Conservation (phyloP, 2,888 invertebrate genomes). For the Campopleginae sp. region DNA sequence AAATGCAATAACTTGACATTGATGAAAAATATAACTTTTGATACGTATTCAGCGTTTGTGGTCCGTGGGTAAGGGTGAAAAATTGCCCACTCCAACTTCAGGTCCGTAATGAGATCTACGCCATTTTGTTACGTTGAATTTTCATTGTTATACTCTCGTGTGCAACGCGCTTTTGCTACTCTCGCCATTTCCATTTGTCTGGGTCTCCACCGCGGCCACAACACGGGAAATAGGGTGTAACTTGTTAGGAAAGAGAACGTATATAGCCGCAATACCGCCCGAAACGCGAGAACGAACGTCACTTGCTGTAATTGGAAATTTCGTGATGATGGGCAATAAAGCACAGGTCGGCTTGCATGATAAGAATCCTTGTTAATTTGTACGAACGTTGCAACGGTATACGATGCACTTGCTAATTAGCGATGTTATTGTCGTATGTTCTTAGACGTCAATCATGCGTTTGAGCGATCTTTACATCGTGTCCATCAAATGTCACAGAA, state of each 20-base stretch:
- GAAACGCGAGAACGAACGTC: slow-evolving; percentile 34
- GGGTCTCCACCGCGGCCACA: slow-evolving; percentile 5
- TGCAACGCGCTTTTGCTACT: slow-evolving; percentile 22
- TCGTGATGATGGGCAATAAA: slow-evolving; percentile 56
- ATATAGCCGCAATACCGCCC: neutral
- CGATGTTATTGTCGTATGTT: slow-evolving; percentile 6
- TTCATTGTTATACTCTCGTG: slow-evolving; percentile 50
- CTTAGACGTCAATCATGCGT: neutral
- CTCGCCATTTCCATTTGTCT: neutral
- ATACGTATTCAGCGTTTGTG: neutral
- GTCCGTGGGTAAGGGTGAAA: neutral
- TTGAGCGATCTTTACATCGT: neutral
- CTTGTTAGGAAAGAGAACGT: slow-evolving; percentile 44
- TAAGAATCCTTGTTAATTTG: slow-evolving; percentile 16
- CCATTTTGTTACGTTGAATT: slow-evolving; percentile 40
- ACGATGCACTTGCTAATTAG: neutral
- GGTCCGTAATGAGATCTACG: slow-evolving; percentile 56
- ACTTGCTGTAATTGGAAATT: slow-evolving; percentile 60
- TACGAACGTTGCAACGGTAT: neutral
- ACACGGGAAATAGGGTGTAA: slow-evolving; percentile 39
- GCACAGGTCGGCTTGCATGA: slow-evolving; percentile 32
- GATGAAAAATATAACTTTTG: neutral
- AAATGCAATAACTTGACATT: neutral
- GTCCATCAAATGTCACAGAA: neutral
- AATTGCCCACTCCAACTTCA: slow-evolving; percentile 43